A percentile compares a stretch with the other conserved stretches of the same genome.
Conservation (phyloP, 2,888 invertebrate genomes). For the Eudemis profundana region DNA sequence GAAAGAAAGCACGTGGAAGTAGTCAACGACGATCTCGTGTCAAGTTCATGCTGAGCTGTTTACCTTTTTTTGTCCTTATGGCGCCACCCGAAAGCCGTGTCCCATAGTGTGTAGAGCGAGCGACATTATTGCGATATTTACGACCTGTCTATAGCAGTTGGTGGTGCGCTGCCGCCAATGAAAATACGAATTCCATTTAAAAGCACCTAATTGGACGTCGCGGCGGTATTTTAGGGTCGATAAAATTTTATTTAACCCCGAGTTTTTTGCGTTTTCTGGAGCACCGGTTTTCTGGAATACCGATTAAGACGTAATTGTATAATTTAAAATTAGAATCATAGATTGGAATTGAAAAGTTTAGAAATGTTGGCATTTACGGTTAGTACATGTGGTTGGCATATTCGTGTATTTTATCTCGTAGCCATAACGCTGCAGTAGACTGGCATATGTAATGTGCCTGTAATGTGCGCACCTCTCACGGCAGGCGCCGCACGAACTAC, state of each 20-base stretch:
- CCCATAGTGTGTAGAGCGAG: slow-evolving; percentile 34
- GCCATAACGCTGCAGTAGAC: slow-evolving; percentile 22
- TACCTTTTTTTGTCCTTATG: slow-evolving; percentile 16
- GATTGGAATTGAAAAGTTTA: background rate
- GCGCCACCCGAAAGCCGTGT: slow-evolving; percentile 21
- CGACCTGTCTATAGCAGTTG: slow-evolving; percentile 49
- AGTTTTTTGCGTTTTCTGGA: slow-evolving; percentile 14
- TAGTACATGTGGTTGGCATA: slow-evolving; percentile 7
- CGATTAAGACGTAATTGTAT: background rate
- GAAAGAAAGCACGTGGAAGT: too few relatives aligned
- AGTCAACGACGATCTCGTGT: background rate
- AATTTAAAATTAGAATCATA: slow-evolving; percentile 8
- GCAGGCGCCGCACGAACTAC: slow-evolving; percentile 45
- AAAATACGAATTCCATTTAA: slow-evolving; percentile 47
- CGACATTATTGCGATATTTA: slow-evolving; percentile 48
- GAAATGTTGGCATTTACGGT: background rate
- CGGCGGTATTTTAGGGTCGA: slow-evolving; percentile 41
- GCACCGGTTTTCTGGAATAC: too few relatives aligned
- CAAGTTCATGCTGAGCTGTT: slow-evolving; percentile 2
- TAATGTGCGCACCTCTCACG: slow-evolving; percentile 33
- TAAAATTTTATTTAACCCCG: slow-evolving; percentile 42
- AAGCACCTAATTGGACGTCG: slow-evolving; percentile 42
- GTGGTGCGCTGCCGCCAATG: slow-evolving; percentile 44
- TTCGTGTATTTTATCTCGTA: slow-evolving; percentile 28
- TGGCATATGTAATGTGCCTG: slow-evolving; percentile 37